A percentile compares a stretch with the other conserved stretches of the same genome.
Evolutionary conservation across 2,888 invertebrate genomes (phyloP).

Genomic region (Noctua janthe): DNA sequence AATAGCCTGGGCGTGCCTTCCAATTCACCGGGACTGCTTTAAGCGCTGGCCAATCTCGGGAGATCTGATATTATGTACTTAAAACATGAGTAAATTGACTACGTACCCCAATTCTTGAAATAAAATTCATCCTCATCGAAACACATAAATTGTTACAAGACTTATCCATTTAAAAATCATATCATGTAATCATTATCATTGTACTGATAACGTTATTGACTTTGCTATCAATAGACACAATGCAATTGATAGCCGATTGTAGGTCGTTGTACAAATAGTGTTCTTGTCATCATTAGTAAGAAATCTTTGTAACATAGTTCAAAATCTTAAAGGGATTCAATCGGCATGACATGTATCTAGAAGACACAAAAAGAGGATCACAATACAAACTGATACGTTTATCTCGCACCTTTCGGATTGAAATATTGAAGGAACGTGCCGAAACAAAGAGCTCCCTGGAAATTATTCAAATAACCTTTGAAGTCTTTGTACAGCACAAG

Average conservation of each 20-base stretch:
- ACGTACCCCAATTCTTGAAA: not conserved
- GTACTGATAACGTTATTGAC: slow-evolving; percentile 40
- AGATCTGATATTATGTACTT: slow-evolving; percentile 26
- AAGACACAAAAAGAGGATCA: slow-evolving; percentile 12
- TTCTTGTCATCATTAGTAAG: slow-evolving; percentile 22
- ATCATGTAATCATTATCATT: slow-evolving; percentile 45
- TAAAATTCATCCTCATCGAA: not conserved
- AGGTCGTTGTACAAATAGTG: slow-evolving; percentile 21
- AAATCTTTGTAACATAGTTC: slow-evolving; percentile 17
- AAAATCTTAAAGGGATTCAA: slow-evolving; percentile 16
- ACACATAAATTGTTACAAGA: slow-evolving; percentile 32
- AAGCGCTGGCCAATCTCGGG: slow-evolving; percentile 23
- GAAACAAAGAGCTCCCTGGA: slow-evolving; percentile 37
- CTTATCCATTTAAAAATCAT: slow-evolving; percentile 48
- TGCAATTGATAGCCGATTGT: slow-evolving; percentile 36
- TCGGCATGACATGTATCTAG: slow-evolving; percentile 8
- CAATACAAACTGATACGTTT: slow-evolving; percentile 34
- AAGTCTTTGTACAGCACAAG: slow-evolving; percentile 41
- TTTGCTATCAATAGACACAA: slow-evolving; percentile 42
- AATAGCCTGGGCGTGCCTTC: slow-evolving; percentile 60
- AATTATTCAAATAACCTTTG: slow-evolving; percentile 52
- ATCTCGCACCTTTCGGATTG: slow-evolving; percentile 30
- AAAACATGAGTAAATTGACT: slow-evolving; percentile 10
- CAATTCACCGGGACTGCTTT: slow-evolving; percentile 47
- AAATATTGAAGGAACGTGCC: slow-evolving; percentile 36